phyloP scores from a whole-genome alignment of 2,113 vertebrate genomes.

The Rattus rattus region DNA sequence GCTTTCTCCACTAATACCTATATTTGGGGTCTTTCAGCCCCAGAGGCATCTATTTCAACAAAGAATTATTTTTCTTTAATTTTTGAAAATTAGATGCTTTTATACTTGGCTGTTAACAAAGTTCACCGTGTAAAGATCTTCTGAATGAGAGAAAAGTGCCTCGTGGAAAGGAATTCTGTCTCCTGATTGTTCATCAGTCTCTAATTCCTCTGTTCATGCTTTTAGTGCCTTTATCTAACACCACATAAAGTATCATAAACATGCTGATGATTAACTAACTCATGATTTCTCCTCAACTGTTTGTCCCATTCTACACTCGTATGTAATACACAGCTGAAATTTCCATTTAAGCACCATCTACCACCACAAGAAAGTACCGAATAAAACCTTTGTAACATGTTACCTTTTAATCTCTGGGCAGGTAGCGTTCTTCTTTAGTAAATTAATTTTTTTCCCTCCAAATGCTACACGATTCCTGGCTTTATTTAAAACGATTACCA shows the following conservation, averaged over 20 bases:
- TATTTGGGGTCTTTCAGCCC: not conserved
- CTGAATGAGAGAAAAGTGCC: not conserved
- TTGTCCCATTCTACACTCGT: not conserved
- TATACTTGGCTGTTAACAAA: constrained; percentile 8
- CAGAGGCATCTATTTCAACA: not conserved
- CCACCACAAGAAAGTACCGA: not conserved
- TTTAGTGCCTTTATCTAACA: not conserved
- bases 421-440: not conserved
- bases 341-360: not conserved
- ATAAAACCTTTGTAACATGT: not conserved
- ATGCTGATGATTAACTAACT: constrained; percentile 27
- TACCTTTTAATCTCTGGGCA: not conserved
- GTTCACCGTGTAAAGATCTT: not conserved
- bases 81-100: not conserved
- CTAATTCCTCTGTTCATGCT: constrained; percentile 24
- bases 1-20: not conserved
- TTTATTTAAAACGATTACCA: not conserved
- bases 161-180: not conserved
- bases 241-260: not conserved
- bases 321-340: not conserved
- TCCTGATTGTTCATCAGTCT: not conserved
- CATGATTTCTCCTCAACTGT: not conserved
- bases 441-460: not conserved
- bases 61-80: not conserved
- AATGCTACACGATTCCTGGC: not conserved